A percentile compares a stretch with the other conserved stretches of the same genome.
These are phyloP conservation scores for Phylloscopus collybita DNA, from an alignment of 2,797 vertebrate species.

Conservation along the genomic window DNA sequence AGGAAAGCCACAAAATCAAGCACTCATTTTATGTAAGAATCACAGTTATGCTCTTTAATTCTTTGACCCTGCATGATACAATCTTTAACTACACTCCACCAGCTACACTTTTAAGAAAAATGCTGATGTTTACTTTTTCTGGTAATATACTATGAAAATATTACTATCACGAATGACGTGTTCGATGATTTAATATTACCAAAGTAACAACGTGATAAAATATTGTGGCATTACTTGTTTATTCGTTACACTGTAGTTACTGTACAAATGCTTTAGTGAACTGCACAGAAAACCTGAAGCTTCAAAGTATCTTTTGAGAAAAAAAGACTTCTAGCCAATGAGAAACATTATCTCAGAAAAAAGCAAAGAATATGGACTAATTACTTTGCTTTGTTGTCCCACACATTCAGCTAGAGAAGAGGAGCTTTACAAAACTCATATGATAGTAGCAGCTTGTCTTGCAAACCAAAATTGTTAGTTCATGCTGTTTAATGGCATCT, in stretches of 20 bases:
- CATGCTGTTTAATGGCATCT: background rate
- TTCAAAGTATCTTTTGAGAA: background rate
- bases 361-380: background rate
- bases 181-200: background rate
- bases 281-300: background rate
- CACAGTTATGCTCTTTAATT: background rate
- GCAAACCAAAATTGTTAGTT: background rate
- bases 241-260: background rate
- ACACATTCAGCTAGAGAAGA: background rate
- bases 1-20: background rate
- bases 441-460: background rate
- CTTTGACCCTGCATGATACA: background rate
- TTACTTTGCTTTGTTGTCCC: background rate
- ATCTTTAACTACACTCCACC: background rate
- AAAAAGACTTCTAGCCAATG: background rate
- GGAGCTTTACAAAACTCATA: background rate
- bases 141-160: background rate
- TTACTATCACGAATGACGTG: background rate
- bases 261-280: background rate
- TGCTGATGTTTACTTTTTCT: background rate
- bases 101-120: background rate
- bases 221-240: background rate
- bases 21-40: background rate
- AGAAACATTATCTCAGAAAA: background rate
- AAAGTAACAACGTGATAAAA: background rate